phyloP scores from a whole-genome alignment of 1,140 invertebrate genomes.

The Caerostris darwini region DNA sequence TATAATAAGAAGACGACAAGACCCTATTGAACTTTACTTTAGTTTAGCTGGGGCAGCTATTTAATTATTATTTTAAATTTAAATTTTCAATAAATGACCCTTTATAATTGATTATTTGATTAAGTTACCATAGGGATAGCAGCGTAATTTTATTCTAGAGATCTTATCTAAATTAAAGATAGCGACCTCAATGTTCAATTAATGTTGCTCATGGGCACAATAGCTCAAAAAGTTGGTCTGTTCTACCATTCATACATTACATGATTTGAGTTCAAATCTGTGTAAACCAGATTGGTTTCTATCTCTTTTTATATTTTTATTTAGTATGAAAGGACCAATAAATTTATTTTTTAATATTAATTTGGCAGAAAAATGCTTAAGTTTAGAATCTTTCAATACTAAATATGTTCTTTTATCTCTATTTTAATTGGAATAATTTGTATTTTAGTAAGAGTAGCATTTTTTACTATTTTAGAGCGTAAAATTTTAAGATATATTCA shows the following conservation, averaged over 20 bases:
- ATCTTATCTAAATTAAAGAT: conserved; percentile 86
- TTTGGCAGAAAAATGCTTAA: conserved; percentile 29
- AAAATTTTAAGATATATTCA: conserved; percentile 87
- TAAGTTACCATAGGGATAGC: conserved; percentile 89
- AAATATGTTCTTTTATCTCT: background rate
- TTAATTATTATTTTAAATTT: conserved; percentile 80
- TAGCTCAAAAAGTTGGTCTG: conserved; percentile 86
- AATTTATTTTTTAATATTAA: conserved; percentile 5
- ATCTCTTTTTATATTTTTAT: conserved; percentile 84
- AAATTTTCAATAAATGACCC: conserved; percentile 82
- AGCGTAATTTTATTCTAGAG: conserved; percentile 87
- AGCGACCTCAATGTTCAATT: conserved; percentile 92
- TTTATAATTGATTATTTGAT: conserved; percentile 83
- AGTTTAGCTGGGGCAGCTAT: conserved; percentile 82
- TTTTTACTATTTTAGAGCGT: conserved; percentile 87
- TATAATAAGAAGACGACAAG: conserved; percentile 85
- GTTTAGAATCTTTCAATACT: conserved; percentile 14
- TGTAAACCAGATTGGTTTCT: conserved; percentile 89
- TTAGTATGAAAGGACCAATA: conserved; percentile 87
- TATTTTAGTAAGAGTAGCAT: conserved; percentile 85
- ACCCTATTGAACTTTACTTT: conserved; percentile 85
- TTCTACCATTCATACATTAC: conserved; percentile 90
- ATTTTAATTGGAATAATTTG: conserved; percentile 83
- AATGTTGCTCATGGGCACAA: conserved; percentile 85
- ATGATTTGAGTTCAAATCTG: conserved; percentile 90